Conservation (phyloP, 2,888 invertebrate genomes). For the Hemaris fuciformis region DNA sequence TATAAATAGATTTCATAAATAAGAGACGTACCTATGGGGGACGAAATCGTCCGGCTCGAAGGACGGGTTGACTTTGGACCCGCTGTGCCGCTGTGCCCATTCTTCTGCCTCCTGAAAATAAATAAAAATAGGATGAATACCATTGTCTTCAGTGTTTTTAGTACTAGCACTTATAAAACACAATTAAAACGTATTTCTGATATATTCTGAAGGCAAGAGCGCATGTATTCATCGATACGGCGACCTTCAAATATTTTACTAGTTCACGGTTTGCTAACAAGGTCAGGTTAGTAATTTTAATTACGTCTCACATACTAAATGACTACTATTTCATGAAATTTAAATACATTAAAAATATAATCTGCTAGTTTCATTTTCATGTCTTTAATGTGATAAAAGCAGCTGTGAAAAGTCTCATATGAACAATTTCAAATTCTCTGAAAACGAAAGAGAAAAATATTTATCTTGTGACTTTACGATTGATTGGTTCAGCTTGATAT, state of each 20-base stretch:
- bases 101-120: conserved; percentile 64
- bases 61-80: conserved; percentile 74
- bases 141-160: too few species aligned
- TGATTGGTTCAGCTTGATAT: too few species aligned
- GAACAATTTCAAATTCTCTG: neutral
- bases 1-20: too few species aligned
- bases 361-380: neutral
- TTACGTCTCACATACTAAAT: neutral
- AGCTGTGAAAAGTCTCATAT: neutral
- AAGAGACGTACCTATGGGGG: conserved; percentile 67
- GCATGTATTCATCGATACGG: neutral
- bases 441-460: neutral
- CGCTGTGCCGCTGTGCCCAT: conserved; percentile 64
- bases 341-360: neutral
- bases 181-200: too few species aligned
- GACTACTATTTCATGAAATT: neutral
- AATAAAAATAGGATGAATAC: neutral
- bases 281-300: neutral
- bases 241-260: neutral
- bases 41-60: conserved; percentile 77
- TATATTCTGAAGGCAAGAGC: neutral
- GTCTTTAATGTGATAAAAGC: too few species aligned
- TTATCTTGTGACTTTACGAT: too few species aligned
- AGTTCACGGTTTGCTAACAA: neutral
- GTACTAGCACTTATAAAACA: too few species aligned